Evolutionary conservation across 2,113 vertebrate species (phyloP).

Genomic region (Nesoenas mayeri): DNA sequence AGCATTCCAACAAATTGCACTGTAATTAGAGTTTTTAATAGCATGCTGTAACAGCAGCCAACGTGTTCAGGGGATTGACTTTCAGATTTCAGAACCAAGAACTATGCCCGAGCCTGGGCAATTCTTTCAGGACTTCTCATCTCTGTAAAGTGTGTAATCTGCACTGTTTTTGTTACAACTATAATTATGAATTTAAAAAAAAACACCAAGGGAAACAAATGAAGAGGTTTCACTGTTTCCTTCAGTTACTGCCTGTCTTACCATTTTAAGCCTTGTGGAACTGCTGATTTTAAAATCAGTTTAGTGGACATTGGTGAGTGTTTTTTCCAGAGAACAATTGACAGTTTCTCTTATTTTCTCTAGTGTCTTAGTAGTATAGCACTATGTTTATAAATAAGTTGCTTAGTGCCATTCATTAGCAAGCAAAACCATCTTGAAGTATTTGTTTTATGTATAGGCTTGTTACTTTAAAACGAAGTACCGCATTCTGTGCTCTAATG

Average conservation of each 20-base stretch:
- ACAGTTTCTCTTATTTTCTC: neutral
- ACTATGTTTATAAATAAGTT: neutral
- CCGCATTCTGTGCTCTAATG: neutral
- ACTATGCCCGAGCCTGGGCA: neutral
- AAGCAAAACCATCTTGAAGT: neutral
- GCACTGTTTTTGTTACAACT: neutral
- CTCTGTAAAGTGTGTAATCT: neutral
- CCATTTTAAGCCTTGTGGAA: neutral
- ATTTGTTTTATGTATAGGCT: neutral
- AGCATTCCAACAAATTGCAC: neutral
- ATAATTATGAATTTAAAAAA: neutral
- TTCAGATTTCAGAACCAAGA: neutral
- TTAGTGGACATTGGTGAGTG: neutral
- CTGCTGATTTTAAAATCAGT: neutral
- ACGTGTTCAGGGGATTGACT: neutral
- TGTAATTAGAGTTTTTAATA: neutral
- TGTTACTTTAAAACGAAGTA: neutral
- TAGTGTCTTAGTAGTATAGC: neutral
- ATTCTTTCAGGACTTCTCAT: neutral
- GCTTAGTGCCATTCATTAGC: neutral
- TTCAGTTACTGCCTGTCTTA: neutral
- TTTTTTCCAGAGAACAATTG: neutral
- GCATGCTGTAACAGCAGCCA: neutral
- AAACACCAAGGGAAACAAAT: neutral
- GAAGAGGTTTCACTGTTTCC: neutral